Percentiles rank a stretch among this genome's conserved stretches.
phyloP scores from a whole-genome alignment of 2,888 invertebrate genomes.

The Helleia helle region DNA sequence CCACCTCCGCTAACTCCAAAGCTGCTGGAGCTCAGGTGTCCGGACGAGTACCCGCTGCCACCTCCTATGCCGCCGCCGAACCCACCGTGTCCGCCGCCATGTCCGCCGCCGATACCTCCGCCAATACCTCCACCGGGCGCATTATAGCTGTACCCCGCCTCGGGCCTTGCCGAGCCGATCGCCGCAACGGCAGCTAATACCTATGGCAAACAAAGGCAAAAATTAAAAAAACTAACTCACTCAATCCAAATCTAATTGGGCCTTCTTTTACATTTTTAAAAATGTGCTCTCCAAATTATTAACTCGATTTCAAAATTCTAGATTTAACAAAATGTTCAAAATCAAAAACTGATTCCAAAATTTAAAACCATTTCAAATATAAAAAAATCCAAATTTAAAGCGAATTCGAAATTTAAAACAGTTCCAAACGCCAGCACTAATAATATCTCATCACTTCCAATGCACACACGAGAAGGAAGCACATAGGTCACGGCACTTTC shows the following conservation, averaged over 20 bases:
- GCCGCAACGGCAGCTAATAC: conserved; percentile 72
- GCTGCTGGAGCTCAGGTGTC: conserved; percentile 25
- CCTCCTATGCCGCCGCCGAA: conserved; percentile 37
- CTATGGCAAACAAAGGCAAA: conserved; percentile 37
- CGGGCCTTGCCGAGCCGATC: conserved; percentile 73
- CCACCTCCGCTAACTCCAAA: conserved; percentile 32
- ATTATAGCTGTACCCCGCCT: conserved; percentile 76
- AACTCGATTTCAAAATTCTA: not conserved
- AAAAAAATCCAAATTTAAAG: not conserved
- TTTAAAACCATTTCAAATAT: not conserved
- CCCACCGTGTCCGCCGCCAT: conserved; percentile 24
- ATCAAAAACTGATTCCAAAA: not conserved
- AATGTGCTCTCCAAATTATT: not conserved
- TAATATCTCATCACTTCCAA: too few species aligned
- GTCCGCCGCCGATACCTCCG: conserved; percentile 28
- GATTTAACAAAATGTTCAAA: not conserved
- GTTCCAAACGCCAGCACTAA: conserved; percentile 10
- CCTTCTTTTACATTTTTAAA: not conserved
- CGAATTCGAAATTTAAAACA: conserved; percentile 5
- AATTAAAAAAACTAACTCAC: conserved; percentile 5
- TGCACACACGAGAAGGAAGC: conserved; percentile 48
- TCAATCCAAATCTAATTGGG: not conserved
- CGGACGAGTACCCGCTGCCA: conserved; percentile 28
- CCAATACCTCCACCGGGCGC: conserved; percentile 54
- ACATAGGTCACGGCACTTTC: conserved; percentile 68